phyloP scores from a whole-genome alignment of 1,140 invertebrate species.

The Listronotus oregonensis region DNA sequence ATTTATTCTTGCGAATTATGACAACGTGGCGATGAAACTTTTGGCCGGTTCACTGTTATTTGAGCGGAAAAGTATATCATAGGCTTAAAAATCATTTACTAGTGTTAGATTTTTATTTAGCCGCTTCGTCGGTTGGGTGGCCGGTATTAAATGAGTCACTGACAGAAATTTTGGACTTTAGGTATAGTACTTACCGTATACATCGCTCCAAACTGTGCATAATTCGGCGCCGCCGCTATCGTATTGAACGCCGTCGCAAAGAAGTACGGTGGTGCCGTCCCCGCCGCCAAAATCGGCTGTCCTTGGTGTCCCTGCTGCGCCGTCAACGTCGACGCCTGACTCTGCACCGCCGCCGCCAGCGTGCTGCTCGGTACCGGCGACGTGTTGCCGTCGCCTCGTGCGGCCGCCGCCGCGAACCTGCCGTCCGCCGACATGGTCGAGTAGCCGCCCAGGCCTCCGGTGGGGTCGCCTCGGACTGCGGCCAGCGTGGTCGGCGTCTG shows the following conservation, averaged over 20 bases:
- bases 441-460: slow-evolving; percentile 70
- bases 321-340: slow-evolving; percentile 43
- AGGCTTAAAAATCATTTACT: no score
- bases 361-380: slow-evolving; percentile 65
- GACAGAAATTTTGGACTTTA: no score
- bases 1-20: no score
- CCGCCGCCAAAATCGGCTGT: slow-evolving; percentile 65
- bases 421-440: slow-evolving; percentile 69
- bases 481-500: slow-evolving; percentile 66
- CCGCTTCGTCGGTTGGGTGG: no score
- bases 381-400: slow-evolving; percentile 76
- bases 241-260: slow-evolving; percentile 46
- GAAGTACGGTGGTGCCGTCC: slow-evolving; percentile 53
- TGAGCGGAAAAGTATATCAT: no score
- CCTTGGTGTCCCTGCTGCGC: slow-evolving; percentile 58
- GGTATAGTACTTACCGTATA: slow-evolving; percentile 43
- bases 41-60: no score
- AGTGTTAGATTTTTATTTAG: no score
- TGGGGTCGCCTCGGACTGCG: slow-evolving; percentile 63
- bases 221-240: slow-evolving; percentile 66
- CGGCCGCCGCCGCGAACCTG: slow-evolving; percentile 63
- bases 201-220: slow-evolving; percentile 63
- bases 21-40: no score
- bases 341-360: background rate
- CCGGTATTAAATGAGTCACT: no score